Conservation (phyloP, 2,888 invertebrate species). For the Petrolisthes cinctipes region DNA sequence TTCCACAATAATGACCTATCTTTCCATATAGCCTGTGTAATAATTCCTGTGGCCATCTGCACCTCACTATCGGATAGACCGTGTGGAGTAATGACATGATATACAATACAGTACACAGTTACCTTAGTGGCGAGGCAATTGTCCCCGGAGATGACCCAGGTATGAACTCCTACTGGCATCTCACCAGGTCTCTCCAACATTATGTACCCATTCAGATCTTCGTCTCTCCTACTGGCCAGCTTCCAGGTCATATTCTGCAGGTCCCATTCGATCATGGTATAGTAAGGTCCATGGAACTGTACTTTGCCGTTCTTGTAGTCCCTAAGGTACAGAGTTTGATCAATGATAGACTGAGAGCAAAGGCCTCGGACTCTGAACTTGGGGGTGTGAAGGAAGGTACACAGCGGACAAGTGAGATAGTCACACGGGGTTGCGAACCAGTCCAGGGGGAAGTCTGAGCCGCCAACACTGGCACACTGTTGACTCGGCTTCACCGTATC, state of each 20-base stretch:
- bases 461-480: conserved; percentile 17
- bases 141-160: conserved; percentile 24
- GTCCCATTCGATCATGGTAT: conserved; percentile 26
- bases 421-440: conserved; percentile 25
- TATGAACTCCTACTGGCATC: conserved; percentile 16
- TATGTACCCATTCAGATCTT: conserved; percentile 20
- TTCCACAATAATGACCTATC: too few relatives aligned
- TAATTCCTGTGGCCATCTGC: too few relatives aligned
- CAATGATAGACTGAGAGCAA: conserved; percentile 24
- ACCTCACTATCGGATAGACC: too few relatives aligned
- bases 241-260: conserved; percentile 18
- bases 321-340: conserved; percentile 1
- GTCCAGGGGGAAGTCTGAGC: conserved; percentile 6
- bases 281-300: conserved; percentile 23
- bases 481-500: conserved; percentile 26
- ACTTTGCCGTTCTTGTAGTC: conserved; percentile 16
- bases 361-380: conserved; percentile 25
- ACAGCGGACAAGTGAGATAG: conserved; percentile 30
- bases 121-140: conserved; percentile 13
- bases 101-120: not conserved
- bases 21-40: too few relatives aligned
- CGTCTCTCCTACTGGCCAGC: conserved; percentile 16
- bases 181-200: not conserved
- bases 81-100: too few relatives aligned
- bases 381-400: conserved; percentile 21